These are phyloP conservation scores for Cossypha polioptera DNA, from an alignment of 2,797 vertebrate species.

Conservation along the genomic window DNA sequence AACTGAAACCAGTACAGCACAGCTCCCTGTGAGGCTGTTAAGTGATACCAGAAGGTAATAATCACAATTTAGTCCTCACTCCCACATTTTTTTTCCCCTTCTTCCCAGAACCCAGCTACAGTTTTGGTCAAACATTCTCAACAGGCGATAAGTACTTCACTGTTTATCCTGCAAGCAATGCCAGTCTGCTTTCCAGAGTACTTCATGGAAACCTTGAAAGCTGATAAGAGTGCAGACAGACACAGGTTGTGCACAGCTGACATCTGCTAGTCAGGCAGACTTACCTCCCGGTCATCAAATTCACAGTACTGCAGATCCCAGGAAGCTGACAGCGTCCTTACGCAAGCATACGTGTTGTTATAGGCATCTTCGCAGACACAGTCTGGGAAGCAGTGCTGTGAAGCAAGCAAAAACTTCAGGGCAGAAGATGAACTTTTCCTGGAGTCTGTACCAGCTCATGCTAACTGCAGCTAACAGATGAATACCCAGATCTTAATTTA, in stretches of 20 bases:
- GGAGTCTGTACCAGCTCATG: background rate
- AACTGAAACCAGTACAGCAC: background rate
- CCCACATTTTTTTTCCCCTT: background rate
- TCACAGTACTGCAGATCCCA: conserved; percentile 95
- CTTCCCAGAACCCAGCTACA: background rate
- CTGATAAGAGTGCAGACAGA: background rate
- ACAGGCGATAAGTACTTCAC: background rate
- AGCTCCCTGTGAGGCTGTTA: background rate
- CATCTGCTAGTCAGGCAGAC: background rate
- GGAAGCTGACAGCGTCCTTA: conserved; percentile 83
- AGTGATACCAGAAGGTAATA: background rate
- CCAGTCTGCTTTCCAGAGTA: background rate
- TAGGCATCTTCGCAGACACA: conserved; percentile 96
- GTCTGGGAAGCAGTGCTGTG: conserved; percentile 94
- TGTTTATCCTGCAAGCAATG: background rate
- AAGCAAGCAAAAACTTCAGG: background rate
- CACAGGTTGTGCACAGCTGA: background rate
- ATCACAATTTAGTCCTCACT: background rate
- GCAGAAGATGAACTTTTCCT: background rate
- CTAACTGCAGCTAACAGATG: background rate
- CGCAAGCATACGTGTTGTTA: conserved; percentile 96
- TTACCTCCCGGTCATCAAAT: conserved; percentile 95
- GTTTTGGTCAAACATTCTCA: conserved; percentile 9
- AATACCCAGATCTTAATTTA: background rate
- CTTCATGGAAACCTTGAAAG: background rate